Percentiles rank a stretch among this genome's conserved stretches.
phyloP scores from a whole-genome alignment of 2,113 vertebrate species.

The Dasyprocta punctata region DNA sequence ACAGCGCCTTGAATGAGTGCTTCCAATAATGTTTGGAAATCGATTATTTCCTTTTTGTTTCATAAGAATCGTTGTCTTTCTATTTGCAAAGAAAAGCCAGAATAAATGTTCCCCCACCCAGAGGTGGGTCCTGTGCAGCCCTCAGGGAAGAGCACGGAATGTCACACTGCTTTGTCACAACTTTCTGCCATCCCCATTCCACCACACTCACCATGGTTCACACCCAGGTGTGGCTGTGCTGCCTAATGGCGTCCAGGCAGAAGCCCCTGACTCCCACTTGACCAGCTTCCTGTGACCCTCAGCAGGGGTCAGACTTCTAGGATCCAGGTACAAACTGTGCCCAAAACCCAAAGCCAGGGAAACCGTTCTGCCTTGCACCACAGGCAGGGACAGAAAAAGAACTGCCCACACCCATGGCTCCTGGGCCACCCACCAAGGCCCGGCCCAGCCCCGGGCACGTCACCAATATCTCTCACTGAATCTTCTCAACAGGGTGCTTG shows the following conservation, averaged over 20 bases:
- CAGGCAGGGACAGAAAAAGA: constrained; percentile 57
- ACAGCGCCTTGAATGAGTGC: background rate
- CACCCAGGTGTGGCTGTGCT: background rate
- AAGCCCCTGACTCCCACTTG: background rate
- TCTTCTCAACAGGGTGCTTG: background rate
- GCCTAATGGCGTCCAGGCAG: accelerated
- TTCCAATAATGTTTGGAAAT: constrained; percentile 48
- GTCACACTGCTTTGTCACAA: background rate
- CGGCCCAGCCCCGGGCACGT: background rate
- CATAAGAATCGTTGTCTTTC: background rate
- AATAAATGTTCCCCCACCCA: background rate
- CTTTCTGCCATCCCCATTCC: background rate
- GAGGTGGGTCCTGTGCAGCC: background rate
- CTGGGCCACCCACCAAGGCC: constrained; percentile 56
- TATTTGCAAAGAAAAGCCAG: constrained; percentile 54
- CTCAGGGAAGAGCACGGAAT: accelerated
- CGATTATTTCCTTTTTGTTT: constrained; percentile 54
- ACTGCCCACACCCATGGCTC: background rate
- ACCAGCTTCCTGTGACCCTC: background rate
- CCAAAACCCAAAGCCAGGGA: background rate
- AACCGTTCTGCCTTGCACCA: background rate
- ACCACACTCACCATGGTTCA: background rate
- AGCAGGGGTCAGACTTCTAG: background rate
- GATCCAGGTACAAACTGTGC: background rate
- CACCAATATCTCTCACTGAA: background rate